A percentile compares a stretch with the other conserved stretches of the same genome.
Evolutionary conservation across 2,113 vertebrate species (phyloP).

Genomic region (Rhizomys pruinosus): DNA sequence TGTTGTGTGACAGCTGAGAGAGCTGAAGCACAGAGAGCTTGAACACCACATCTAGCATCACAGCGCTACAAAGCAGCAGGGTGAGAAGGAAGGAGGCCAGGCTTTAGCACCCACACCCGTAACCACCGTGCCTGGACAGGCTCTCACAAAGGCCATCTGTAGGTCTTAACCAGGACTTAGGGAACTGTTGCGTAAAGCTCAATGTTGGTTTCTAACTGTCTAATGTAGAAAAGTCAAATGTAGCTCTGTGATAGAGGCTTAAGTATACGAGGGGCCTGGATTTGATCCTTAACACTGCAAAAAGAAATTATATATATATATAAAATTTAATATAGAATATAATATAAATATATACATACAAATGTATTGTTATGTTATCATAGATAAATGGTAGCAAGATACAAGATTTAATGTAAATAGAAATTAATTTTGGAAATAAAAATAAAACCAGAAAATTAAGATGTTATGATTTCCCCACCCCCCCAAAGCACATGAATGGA

Average conservation of each 20-base stretch:
- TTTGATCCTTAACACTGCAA: neutral
- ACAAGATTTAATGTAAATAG: neutral
- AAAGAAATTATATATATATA: neutral
- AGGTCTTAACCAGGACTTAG: neutral
- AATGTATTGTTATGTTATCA: neutral
- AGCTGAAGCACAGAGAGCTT: neutral
- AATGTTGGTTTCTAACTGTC: neutral
- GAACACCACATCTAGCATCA: neutral
- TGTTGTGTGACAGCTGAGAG: neutral
- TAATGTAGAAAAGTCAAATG: neutral
- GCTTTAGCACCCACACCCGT: neutral
- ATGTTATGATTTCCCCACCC: neutral
- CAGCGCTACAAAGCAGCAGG: neutral
- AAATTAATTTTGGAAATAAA: conserved; percentile 30
- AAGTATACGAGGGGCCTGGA: neutral
- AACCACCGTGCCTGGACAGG: neutral
- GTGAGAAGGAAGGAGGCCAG: neutral
- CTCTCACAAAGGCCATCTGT: neutral
- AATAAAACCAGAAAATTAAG: conserved; percentile 3
- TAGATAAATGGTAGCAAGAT: neutral
- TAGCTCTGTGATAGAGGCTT: neutral
- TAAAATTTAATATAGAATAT: too few relatives aligned
- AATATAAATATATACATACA: too few relatives aligned
- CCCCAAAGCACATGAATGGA: neutral
- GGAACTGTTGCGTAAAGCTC: neutral